A percentile compares a stretch with the other conserved stretches of the same genome.
Conservation (phyloP, 2,797 vertebrate species). For the Fringilla coelebs region DNA sequence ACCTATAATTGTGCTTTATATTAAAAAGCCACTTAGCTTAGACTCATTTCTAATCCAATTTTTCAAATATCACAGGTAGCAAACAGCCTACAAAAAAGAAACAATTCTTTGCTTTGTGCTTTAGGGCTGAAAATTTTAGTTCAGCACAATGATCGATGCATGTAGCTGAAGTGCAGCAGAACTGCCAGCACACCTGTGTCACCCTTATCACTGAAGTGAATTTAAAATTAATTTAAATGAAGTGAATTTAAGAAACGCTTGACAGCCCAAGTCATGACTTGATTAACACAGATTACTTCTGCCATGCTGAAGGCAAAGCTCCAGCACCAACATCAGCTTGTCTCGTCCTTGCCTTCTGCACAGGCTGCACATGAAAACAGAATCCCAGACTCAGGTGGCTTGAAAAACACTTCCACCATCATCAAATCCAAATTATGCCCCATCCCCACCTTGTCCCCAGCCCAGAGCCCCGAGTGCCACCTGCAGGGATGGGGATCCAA, state of each 20-base stretch:
- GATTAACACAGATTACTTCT: neutral
- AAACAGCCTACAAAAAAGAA: neutral
- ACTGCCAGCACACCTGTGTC: rapidly evolving
- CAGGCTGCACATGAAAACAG: rapidly evolving
- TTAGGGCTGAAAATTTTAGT: neutral
- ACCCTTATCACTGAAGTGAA: neutral
- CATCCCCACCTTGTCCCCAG: neutral
- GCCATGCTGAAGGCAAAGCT: neutral
- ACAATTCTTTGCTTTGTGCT: neutral
- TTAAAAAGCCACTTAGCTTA: neutral
- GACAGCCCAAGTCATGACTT: rapidly evolving
- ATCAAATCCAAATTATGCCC: rapidly evolving
- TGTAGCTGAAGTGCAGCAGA: rapidly evolving
- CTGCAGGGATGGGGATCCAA: neutral
- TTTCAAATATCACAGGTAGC: neutral
- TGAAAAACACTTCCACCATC: neutral
- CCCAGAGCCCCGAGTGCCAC: neutral
- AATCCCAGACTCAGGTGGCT: neutral
- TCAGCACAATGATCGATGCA: rapidly evolving
- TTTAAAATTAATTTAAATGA: neutral
- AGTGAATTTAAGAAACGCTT: neutral
- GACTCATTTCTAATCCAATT: neutral
- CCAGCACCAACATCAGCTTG: rapidly evolving
- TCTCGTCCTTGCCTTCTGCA: rapidly evolving
- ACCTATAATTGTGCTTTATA: neutral